Evolutionary conservation across 1,140 invertebrate species (phyloP).

Genomic region (Heliconius hewitsoni): DNA sequence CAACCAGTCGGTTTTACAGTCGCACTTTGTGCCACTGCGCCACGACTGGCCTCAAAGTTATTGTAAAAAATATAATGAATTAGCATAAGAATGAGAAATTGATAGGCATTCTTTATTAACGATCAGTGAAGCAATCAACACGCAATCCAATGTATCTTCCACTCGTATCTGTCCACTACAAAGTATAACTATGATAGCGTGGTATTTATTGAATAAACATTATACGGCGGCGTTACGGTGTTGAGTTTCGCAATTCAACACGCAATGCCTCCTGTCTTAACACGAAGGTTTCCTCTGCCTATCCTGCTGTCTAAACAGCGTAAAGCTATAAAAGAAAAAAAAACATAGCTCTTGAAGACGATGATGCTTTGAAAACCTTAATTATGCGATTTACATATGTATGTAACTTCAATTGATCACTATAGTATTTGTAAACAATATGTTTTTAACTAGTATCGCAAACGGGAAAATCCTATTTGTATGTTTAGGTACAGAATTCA

Average conservation of each 20-base stretch:
- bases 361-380: neutral
- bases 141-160: conserved; percentile 15
- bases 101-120: conserved; percentile 21
- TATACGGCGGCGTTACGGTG: too few relatives aligned
- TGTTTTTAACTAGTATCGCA: neutral
- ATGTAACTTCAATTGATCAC: neutral
- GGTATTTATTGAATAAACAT: neutral
- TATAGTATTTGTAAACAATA: conserved; percentile 3
- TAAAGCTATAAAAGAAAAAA: too few relatives aligned
- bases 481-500: neutral
- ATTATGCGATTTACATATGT: neutral
- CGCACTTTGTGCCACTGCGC: too few relatives aligned
- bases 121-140: conserved; percentile 27
- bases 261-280: too few relatives aligned
- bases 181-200: neutral
- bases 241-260: too few relatives aligned
- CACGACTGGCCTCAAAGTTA: neutral
- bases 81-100: conserved; percentile 38
- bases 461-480: neutral
- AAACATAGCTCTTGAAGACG: neutral
- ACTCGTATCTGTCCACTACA: neutral
- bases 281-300: too few relatives aligned
- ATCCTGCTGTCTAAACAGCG: too few relatives aligned
- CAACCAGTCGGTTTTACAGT: too few relatives aligned
- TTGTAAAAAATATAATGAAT: conserved; percentile 22